A percentile compares a stretch with the other conserved stretches of the same genome.
Evolutionary conservation across 1,140 invertebrate species (phyloP).

Genomic region (Diabrotica undecimpunctata): DNA sequence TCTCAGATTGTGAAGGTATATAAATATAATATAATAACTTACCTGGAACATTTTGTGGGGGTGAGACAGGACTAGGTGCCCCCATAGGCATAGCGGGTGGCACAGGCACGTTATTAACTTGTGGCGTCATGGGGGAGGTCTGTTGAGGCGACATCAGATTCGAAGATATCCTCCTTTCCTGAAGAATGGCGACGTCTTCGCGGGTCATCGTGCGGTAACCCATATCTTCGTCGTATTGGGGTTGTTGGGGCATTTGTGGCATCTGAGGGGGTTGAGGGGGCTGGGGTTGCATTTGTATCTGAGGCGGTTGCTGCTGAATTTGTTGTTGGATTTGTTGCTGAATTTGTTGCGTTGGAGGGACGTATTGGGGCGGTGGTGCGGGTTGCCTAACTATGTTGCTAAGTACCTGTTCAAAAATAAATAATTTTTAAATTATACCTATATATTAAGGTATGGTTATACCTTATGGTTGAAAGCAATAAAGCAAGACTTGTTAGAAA

Average conservation of each 20-base stretch:
- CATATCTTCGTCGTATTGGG: constrained; percentile 79
- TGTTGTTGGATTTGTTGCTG: constrained; percentile 51
- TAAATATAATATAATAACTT: constrained; percentile 14
- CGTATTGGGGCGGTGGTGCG: constrained; percentile 37
- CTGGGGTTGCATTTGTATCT: constrained; percentile 41
- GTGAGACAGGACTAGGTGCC: constrained; percentile 44
- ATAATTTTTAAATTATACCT: too few relatives aligned
- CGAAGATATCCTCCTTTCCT: constrained; percentile 44
- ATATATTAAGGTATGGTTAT: too few relatives aligned
- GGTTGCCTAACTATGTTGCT: constrained; percentile 50
- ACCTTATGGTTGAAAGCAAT: too few relatives aligned
- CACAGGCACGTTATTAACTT: constrained; percentile 42
- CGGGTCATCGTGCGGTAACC: constrained; percentile 85
- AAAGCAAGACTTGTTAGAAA: too few relatives aligned
- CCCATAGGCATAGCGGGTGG: constrained; percentile 46
- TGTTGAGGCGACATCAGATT: constrained; percentile 46
- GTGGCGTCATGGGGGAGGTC: constrained; percentile 46
- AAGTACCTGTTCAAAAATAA: constrained; percentile 46
- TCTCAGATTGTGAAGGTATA: too few relatives aligned
- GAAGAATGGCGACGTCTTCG: constrained; percentile 80
- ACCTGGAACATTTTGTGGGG: constrained; percentile 25
- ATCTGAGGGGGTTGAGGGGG: constrained; percentile 49
- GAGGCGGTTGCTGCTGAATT: constrained; percentile 46
- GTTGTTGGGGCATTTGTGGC: constrained; percentile 46
- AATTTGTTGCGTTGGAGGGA: constrained; percentile 36